These are phyloP conservation scores for Cynocephalus volans DNA, from an alignment of 2,113 vertebrate genomes.

Conservation along the genomic window DNA sequence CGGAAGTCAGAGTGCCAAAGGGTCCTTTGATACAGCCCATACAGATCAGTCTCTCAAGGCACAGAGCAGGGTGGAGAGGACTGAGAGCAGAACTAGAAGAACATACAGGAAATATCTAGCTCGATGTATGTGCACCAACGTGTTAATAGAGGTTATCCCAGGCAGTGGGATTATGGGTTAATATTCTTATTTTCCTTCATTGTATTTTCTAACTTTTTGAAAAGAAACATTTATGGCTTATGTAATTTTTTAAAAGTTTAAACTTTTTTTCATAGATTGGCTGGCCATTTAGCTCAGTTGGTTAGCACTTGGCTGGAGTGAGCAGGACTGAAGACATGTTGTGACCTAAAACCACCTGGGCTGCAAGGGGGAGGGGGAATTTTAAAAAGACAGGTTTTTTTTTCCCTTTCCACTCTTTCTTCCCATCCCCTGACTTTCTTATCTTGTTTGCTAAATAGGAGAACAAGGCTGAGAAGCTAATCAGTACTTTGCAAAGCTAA, in stretches of 20 bases:
- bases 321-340: no score
- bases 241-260: neutral
- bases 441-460: no score
- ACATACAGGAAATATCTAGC: neutral
- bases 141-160: neutral
- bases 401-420: no score
- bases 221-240: neutral
- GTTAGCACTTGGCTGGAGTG: no score
- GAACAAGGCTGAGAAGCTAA: no score
- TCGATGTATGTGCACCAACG: neutral
- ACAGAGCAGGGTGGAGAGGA: neutral
- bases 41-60: neutral
- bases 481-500: no score
- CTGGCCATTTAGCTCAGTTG: no score
- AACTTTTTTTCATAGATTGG: neutral
- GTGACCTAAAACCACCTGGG: no score
- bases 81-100: neutral
- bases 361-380: no score
- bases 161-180: neutral
- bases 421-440: no score
- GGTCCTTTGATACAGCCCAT: neutral
- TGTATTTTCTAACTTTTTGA: constrained; percentile 12
- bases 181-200: neutral
- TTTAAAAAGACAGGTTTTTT: no score
- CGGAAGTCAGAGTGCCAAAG: neutral